Evolutionary conservation across 2,113 vertebrate species (phyloP), one percentile per base, ranked within the genome.

Genomic region (Protobothrops mucrosquamatus): DNA sequence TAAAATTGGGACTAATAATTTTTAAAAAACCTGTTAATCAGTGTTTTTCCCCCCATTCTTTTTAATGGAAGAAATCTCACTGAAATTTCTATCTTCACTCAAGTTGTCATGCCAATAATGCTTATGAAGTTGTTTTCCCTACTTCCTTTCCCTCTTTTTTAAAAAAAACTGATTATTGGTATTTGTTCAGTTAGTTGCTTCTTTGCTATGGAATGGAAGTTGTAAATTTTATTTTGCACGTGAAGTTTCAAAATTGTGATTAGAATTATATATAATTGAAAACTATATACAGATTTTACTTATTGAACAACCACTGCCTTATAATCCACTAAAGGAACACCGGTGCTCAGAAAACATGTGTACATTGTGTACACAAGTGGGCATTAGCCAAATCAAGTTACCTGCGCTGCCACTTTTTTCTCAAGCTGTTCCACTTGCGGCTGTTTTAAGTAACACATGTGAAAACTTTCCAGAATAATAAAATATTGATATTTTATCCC

Each of bases 371-470:
- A 97, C 97, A 96, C 96, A 94, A 97, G 97, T 93, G 98, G 98
- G 98, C 98, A 98, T 98, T 99, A 99, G 97, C 97, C 98, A 97
- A 98, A 93, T 95, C 94, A 94, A 96, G 96, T 97, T 97, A 97
- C 96, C 97, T 98, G 96, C 96, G 96, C 96, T 97, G 97, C 97
- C 97, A 97, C 96, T 97, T 97, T 97, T 93, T 95, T 91, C 96
- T 97, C 97, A 96, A 95, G 96, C 96, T 94, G 95, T 97, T 97
- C 95, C 97, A 97, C 97, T 97, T 96, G 96, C 98, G 97, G 97
- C 97, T 97, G 96, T 97, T 96, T 96, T 96, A 92, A 96, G 96
- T 92, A 87, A 94, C 93, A 93, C 96, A 95, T 97, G 95, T 96
- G 96, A 94, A 95, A 96, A 92, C 95, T 95, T 91, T 91, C 94